Conservation (phyloP, 2,113 vertebrate species). For the Mesembrinibis cayennensis region DNA sequence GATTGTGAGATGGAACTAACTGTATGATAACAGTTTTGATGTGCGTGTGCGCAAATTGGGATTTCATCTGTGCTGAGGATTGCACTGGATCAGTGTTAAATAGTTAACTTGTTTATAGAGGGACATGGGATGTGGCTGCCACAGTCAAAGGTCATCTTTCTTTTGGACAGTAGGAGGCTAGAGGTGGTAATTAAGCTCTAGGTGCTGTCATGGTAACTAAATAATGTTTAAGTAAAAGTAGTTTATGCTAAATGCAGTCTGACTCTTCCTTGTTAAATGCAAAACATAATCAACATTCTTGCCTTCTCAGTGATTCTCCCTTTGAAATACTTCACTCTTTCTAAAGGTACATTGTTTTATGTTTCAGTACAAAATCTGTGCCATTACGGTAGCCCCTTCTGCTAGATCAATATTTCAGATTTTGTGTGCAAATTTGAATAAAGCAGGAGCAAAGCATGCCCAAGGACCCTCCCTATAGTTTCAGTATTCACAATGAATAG, state of each 20-base stretch:
- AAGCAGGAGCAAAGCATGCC: not conserved
- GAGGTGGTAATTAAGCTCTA: not conserved
- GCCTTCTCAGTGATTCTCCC: not conserved
- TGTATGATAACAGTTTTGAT: not conserved
- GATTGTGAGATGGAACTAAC: not conserved
- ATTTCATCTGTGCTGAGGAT: not conserved
- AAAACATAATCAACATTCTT: not conserved
- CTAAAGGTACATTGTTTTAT: not conserved
- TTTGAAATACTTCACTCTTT: not conserved
- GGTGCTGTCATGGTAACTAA: not conserved
- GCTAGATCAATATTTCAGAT: not conserved
- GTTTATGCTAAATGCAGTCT: not conserved
- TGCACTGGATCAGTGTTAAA: not conserved
- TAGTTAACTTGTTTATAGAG: not conserved
- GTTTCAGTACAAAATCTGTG: not conserved
- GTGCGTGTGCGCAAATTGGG: rapidly evolving
- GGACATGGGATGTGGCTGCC: not conserved
- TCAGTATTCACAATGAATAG: not conserved
- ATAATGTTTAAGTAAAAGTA: not conserved
- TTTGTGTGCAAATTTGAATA: not conserved
- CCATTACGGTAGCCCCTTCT: not conserved
- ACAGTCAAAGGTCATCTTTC: not conserved
- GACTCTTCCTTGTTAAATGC: not conserved
- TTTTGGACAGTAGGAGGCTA: not conserved
- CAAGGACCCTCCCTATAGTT: not conserved